Evolutionary conservation across 1,140 invertebrate species (phyloP).

Genomic region (Ceratina japonica): DNA sequence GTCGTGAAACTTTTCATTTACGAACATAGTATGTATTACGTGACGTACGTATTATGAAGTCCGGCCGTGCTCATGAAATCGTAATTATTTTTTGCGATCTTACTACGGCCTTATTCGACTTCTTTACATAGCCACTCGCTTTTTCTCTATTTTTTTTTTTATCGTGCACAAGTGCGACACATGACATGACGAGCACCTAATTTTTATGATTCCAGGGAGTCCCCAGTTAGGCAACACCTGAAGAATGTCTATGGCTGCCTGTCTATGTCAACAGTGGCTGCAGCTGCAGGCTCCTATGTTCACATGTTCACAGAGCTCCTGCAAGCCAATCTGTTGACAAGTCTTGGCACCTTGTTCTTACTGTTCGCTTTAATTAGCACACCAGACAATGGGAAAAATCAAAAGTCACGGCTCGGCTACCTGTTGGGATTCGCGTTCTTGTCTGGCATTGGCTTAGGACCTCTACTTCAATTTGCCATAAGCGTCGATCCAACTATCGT

Average conservation of each 20-base stretch:
- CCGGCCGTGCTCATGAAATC: neutral
- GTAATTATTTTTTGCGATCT: neutral
- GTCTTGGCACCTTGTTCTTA: slow-evolving; percentile 87
- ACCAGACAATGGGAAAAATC: slow-evolving; percentile 93
- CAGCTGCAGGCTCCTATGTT: slow-evolving; percentile 89
- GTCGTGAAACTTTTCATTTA: slow-evolving; percentile 14
- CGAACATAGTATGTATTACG: slow-evolving; percentile 11
- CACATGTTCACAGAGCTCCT: slow-evolving; percentile 88
- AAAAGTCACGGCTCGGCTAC: slow-evolving; percentile 87
- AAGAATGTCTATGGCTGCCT: slow-evolving; percentile 97
- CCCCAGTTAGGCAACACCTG: slow-evolving; percentile 91
- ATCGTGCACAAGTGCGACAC: no score
- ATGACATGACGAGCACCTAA: no score
- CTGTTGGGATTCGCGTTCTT: slow-evolving; percentile 89
- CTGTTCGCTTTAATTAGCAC: slow-evolving; percentile 89
- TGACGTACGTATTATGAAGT: neutral
- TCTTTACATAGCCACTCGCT: no score
- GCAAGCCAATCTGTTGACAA: slow-evolving; percentile 88
- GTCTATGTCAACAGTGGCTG: slow-evolving; percentile 89
- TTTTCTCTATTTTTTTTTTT: neutral
- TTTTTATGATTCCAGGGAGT: slow-evolving; percentile 83
- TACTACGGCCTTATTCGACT: neutral
- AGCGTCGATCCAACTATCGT: slow-evolving; percentile 91
- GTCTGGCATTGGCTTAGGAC: slow-evolving; percentile 89
- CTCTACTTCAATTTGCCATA: slow-evolving; percentile 88